phyloP scores from a whole-genome alignment of 2,888 invertebrate species.

The Drosophila anomalata region DNA sequence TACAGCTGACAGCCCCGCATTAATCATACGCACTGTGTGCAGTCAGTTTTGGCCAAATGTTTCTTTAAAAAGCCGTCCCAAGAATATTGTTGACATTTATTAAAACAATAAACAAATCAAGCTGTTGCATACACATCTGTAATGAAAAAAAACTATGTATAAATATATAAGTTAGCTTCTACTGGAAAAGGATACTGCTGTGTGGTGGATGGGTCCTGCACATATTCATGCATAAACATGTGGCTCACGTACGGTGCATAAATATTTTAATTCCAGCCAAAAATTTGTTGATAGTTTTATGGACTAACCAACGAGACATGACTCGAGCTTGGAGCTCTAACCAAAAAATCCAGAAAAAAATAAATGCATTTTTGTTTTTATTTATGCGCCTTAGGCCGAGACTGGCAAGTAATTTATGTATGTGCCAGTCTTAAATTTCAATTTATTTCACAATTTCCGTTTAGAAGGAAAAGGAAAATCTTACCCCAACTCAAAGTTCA shows the following conservation, averaged over 20 bases:
- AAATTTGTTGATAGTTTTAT: slow-evolving; percentile 75
- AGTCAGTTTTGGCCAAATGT: slow-evolving; percentile 12
- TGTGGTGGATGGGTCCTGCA: neutral
- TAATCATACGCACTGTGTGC: slow-evolving; percentile 38
- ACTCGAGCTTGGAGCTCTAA: slow-evolving; percentile 4
- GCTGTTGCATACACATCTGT: neutral
- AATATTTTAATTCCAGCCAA: slow-evolving; percentile 69
- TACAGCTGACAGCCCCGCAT: slow-evolving; percentile 32
- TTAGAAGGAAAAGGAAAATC: slow-evolving; percentile 17
- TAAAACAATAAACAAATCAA: slow-evolving; percentile 72
- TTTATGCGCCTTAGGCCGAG: slow-evolving; percentile 33
- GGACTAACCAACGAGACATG: slow-evolving; percentile 38
- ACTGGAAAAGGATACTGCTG: slow-evolving; percentile 2
- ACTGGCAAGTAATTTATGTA: slow-evolving; percentile 54
- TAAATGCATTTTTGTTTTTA: slow-evolving; percentile 21
- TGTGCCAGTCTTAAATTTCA: slow-evolving; percentile 58
- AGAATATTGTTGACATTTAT: slow-evolving; percentile 73
- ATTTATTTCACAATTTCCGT: slow-evolving; percentile 72
- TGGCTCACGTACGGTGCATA: slow-evolving; percentile 66
- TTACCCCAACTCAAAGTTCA: slow-evolving; percentile 9
- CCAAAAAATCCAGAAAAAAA: slow-evolving; percentile 2
- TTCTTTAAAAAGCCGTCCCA: slow-evolving; percentile 64
- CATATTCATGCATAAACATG: slow-evolving; percentile 20
- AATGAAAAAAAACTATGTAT: neutral
- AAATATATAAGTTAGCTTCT: neutral